A percentile compares a stretch with the other conserved stretches of the same genome.
Evolutionary conservation across 2,113 vertebrate species (phyloP).

Genomic region (pig (Sus scrofa)): DNA sequence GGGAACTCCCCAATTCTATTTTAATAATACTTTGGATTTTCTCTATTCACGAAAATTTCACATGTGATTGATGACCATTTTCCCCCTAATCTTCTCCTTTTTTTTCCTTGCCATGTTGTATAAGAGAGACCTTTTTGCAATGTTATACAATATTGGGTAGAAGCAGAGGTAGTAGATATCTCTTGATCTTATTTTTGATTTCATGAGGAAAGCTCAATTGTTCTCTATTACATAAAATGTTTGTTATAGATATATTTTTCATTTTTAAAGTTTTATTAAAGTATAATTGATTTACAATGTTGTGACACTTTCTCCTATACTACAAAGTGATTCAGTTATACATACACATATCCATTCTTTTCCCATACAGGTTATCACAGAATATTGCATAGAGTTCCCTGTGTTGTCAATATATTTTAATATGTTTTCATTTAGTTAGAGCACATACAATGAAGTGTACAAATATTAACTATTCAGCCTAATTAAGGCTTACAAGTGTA

Average conservation of each 20-base stretch:
- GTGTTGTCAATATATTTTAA: not conserved
- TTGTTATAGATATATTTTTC: not conserved
- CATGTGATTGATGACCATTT: not conserved
- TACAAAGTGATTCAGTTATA: too few relatives aligned
- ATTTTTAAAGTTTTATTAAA: too few relatives aligned
- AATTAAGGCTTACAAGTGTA: not conserved
- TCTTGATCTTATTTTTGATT: not conserved
- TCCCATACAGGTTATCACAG: too few relatives aligned
- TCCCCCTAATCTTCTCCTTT: not conserved
- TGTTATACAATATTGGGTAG: not conserved
- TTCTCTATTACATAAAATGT: not conserved
- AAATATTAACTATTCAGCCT: not conserved
- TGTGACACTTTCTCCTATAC: too few relatives aligned
- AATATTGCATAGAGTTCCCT: too few relatives aligned
- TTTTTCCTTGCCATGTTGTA: not conserved
- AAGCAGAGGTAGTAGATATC: not conserved
- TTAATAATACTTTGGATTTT: not conserved
- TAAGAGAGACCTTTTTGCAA: not conserved
- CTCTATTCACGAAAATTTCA: not conserved
- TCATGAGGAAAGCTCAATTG: not conserved
- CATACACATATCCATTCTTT: too few relatives aligned
- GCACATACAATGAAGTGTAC: not conserved
- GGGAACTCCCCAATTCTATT: not conserved
- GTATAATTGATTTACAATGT: too few relatives aligned
- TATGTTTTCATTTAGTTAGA: not conserved